These are phyloP conservation scores for Stichopus chloronotus DNA, from an alignment of 35 echinoderm and acorn worm species.

Conservation along the genomic window DNA sequence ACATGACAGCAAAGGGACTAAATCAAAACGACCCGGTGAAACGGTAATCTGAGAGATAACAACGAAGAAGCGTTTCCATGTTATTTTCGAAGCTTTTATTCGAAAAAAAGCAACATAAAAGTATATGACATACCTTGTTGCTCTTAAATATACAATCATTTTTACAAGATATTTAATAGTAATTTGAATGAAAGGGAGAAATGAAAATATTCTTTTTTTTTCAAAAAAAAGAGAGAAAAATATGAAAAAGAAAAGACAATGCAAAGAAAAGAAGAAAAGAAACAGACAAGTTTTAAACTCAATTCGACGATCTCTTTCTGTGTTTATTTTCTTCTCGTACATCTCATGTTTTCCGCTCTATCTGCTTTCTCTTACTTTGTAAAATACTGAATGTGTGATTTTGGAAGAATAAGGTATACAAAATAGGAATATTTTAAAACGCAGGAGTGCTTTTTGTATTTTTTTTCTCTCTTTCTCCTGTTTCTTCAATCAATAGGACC, in stretches of 20 bases:
- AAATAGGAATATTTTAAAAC: constrained; percentile 18
- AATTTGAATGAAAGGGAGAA: constrained; percentile 45
- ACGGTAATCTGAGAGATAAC: too few species aligned
- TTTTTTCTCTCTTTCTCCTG: background rate
- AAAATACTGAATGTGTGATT: constrained; percentile 50
- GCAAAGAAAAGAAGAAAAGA: background rate
- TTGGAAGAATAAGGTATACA: constrained; percentile 37
- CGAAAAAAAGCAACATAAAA: constrained; percentile 15
- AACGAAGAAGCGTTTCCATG: too few species aligned
- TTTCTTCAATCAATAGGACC: background rate
- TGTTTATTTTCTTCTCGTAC: too few species aligned
- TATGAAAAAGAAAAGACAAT: background rate
- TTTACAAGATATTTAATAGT: constrained; percentile 37
- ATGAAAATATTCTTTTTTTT: constrained; percentile 39
- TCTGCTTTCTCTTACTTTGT: constrained; percentile 4
- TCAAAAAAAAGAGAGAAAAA: background rate
- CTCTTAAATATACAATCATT: constrained; percentile 48
- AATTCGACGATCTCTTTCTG: background rate
- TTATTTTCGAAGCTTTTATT: constrained; percentile 27
- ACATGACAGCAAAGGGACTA: too few species aligned
- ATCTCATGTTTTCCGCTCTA: background rate
- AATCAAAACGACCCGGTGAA: too few species aligned
- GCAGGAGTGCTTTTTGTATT: background rate
- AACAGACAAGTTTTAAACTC: constrained; percentile 12
- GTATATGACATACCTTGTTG: background rate